Conservation (phyloP, 2,113 vertebrate species). For the Corythaeola cristata region DNA sequence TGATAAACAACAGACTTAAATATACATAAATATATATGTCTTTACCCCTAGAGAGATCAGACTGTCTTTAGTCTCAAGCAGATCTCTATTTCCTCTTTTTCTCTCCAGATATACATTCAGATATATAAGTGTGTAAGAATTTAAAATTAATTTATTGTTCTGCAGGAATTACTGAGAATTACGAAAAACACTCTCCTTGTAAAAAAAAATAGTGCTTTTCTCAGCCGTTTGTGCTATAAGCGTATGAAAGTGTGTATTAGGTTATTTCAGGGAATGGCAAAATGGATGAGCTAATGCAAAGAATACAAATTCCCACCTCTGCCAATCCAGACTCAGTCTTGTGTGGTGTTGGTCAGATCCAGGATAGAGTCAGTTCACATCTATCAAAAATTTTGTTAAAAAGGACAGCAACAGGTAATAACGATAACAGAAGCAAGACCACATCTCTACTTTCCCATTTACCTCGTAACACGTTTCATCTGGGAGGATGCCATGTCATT, state of each 20-base stretch:
- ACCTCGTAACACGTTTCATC: rapidly evolving
- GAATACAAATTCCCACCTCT: neutral
- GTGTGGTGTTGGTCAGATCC: neutral
- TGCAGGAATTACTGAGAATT: neutral
- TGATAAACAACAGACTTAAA: neutral
- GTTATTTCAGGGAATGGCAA: neutral
- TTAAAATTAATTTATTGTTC: neutral
- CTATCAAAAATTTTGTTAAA: neutral
- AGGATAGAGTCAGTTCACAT: neutral
- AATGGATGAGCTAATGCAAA: neutral
- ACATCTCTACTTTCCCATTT: neutral
- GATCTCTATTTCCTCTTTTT: neutral
- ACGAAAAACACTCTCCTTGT: neutral
- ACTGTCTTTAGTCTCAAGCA: neutral
- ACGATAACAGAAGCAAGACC: rapidly evolving
- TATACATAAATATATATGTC: neutral
- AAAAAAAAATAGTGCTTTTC: neutral
- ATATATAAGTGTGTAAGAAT: neutral
- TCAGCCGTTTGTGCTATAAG: neutral
- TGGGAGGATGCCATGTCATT: neutral
- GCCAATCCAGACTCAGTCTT: neutral
- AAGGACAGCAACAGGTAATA: neutral
- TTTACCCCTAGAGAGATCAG: neutral
- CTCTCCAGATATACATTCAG: neutral
- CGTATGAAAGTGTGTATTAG: neutral